Evolutionary conservation across 2,888 invertebrate species (phyloP).

Genomic region (Chymomyza procnemis): DNA sequence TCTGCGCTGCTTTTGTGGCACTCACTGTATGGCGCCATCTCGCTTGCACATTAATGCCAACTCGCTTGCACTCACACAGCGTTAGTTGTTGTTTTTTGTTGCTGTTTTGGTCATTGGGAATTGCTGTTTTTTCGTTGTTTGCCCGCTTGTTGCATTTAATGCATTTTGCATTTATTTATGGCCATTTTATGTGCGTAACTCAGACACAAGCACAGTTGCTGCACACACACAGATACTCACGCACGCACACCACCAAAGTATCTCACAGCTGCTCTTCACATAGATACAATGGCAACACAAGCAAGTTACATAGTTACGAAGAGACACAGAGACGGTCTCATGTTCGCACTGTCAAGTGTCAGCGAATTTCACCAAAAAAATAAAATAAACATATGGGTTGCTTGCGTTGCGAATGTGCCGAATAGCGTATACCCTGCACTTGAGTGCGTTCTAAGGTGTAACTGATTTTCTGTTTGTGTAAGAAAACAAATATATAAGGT

Average conservation of each 20-base stretch:
- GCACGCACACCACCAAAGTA: too few relatives aligned
- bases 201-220: slow-evolving; percentile 21
- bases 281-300: too few relatives aligned
- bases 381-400: slow-evolving; percentile 11
- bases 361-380: slow-evolving; percentile 48
- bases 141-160: slow-evolving; percentile 54
- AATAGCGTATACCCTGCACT: too few relatives aligned
- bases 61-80: slow-evolving; percentile 31
- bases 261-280: too few relatives aligned
- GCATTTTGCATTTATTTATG: slow-evolving; percentile 72
- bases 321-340: slow-evolving; percentile 31
- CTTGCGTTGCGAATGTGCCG: too few relatives aligned
- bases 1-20: background rate
- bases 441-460: too few relatives aligned
- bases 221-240: background rate
- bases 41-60: too few relatives aligned
- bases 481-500: too few relatives aligned
- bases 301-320: background rate
- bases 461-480: too few relatives aligned
- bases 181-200: slow-evolving; percentile 67
- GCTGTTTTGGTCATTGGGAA: slow-evolving; percentile 22
- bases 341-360: slow-evolving; percentile 70
- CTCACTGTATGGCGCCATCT: too few relatives aligned
- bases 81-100: background rate
- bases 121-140: slow-evolving; percentile 30